Evolutionary conservation across 2,888 invertebrate genomes (phyloP), one percentile per base, ranked within the genome.

Genomic region (Chrysotoxum bicinctum): DNA sequence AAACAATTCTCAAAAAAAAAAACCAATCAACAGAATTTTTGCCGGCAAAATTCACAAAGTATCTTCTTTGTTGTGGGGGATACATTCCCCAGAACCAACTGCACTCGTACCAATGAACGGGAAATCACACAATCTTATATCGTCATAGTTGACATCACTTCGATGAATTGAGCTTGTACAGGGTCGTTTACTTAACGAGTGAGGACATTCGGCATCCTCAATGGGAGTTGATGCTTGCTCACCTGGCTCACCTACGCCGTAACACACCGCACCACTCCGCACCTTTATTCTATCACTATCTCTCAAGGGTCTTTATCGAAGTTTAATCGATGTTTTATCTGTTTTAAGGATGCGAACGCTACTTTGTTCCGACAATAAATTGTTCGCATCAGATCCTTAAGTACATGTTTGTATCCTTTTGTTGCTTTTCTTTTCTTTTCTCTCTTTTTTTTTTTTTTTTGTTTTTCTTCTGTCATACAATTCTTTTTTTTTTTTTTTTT

Each of bases 291-390:
- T 12, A 16, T 35, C 19, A 50, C 56, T 26, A 2, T 32, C 16
- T 66, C 77, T 40, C 72, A 68, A 30, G 72, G 66, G 76, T 82
- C 82, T 76, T 88, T 87, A 88, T 88, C 87, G 87, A 87, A 88
- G 86, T 88, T 88, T 88, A 88, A 88, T 88, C 87, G 88, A 88
- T 88, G 87, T 88, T 88, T 88, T 88, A 87, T 88, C 88, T 87
- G 79, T 84, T 87, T 73, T 80, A 87, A 79, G 80, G 80, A 80
- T 70, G 72, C 77, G 77, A 82, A 77, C 80, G 75, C 60, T 81
- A 73, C 82, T 78, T 78, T 80, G 80, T 81, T 73, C 45, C 62
- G 60, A 75, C 83, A 79, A 68, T 76, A 78, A 68, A 79, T 87
- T 76, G 83, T 76, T 78, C 75, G 70, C 79, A 83, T 87, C 77